These are phyloP conservation scores for Plectrocnemia conspersa DNA, from an alignment of 1,140 invertebrate genomes.

Conservation along the genomic window DNA sequence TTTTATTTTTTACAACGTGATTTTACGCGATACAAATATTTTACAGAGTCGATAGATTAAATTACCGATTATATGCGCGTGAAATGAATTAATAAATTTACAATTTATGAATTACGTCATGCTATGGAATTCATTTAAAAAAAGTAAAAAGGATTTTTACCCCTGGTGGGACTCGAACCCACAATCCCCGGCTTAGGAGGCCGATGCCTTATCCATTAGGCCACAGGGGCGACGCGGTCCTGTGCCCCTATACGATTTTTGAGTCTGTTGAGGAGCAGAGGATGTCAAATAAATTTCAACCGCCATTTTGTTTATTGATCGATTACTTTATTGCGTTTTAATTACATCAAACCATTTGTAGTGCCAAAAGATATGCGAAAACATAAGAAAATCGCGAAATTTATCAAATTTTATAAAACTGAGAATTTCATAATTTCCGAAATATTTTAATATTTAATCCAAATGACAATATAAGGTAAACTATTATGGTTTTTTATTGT, in stretches of 20 bases:
- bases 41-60: not conserved
- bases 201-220: slow-evolving; percentile 43
- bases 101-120: not conserved
- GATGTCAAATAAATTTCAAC: too few relatives aligned
- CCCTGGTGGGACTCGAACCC: slow-evolving; percentile 44
- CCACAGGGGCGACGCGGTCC: slow-evolving; percentile 37
- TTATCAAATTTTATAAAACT: too few relatives aligned
- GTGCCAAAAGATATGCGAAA: too few relatives aligned
- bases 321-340: too few relatives aligned
- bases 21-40: not conserved
- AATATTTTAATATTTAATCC: too few relatives aligned
- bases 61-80: not conserved
- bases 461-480: too few relatives aligned
- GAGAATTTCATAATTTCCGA: too few relatives aligned
- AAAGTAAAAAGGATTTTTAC: slow-evolving; percentile 30
- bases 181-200: slow-evolving; percentile 43
- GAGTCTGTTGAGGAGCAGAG: too few relatives aligned
- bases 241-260: not conserved
- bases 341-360: too few relatives aligned
- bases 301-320: too few relatives aligned
- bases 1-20: not conserved
- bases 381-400: too few relatives aligned
- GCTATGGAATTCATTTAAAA: slow-evolving; percentile 1
- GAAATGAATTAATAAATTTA: not conserved
- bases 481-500: too few relatives aligned